These are phyloP conservation scores for Actinia equina DNA, from an alignment of 64 coral and sea anemone genomes.

Conservation along the genomic window DNA sequence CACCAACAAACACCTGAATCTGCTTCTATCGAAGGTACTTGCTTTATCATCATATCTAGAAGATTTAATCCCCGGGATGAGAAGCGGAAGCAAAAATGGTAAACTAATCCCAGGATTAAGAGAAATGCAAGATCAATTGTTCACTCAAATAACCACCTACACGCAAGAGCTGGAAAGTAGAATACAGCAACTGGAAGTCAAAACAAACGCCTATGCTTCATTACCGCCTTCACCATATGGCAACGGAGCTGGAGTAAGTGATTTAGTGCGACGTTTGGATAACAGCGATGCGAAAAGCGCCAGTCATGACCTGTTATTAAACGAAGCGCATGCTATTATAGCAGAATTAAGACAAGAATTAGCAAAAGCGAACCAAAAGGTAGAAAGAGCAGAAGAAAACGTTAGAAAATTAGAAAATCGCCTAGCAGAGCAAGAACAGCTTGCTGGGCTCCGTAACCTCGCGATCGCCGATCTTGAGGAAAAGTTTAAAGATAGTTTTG, in stretches of 20 bases:
- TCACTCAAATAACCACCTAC: neutral
- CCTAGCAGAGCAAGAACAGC: slow-evolving; percentile 28
- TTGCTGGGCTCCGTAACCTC: slow-evolving; percentile 37
- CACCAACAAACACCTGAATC: neutral
- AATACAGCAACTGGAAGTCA: neutral
- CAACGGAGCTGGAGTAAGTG: neutral
- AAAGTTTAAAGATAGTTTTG: neutral
- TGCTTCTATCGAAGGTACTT: neutral
- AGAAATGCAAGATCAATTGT: neutral
- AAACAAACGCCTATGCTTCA: neutral
- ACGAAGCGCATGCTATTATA: slow-evolving; percentile 24
- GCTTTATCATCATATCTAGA: neutral
- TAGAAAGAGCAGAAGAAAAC: neutral
- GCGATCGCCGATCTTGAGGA: slow-evolving; percentile 36
- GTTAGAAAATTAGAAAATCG: slow-evolving; percentile 20
- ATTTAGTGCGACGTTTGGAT: slow-evolving; percentile 20
- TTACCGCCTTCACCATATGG: neutral
- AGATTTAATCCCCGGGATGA: neutral
- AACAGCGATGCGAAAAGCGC: slow-evolving; percentile 35
- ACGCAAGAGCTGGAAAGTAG: neutral
- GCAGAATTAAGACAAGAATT: slow-evolving; percentile 25
- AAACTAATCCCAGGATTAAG: neutral
- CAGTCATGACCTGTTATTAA: slow-evolving; percentile 35
- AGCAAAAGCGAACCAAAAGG: slow-evolving; percentile 7
- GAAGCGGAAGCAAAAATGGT: neutral